These are phyloP conservation scores for Trachemys scripta DNA, from an alignment of 2,113 vertebrate genomes.

Conservation along the genomic window DNA sequence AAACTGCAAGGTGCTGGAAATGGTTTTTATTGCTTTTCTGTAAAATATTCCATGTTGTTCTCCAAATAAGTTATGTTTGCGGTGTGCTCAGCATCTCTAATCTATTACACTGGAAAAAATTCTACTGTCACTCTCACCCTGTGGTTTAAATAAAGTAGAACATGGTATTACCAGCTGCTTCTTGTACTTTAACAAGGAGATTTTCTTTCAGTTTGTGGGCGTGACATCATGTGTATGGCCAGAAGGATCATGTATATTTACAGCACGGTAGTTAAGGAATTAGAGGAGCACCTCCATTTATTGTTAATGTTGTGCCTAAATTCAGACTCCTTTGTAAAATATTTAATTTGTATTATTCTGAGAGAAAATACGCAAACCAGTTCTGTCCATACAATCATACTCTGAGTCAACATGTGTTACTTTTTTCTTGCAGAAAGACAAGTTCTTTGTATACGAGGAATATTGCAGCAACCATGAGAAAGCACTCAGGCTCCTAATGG, in stretches of 20 bases:
- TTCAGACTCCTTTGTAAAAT: background rate
- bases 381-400: background rate
- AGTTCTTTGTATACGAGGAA: constrained; percentile 95
- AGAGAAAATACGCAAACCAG: background rate
- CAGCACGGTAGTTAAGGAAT: background rate
- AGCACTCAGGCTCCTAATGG: constrained; percentile 94
- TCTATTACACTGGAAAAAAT: background rate
- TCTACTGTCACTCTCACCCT: background rate
- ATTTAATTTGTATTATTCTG: background rate
- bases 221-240: background rate
- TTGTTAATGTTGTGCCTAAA: background rate
- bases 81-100: background rate
- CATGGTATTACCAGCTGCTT: background rate
- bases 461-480: constrained; percentile 99
- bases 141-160: constrained; percentile 8
- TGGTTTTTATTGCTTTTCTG: constrained; percentile 7
- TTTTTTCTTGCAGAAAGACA: constrained; percentile 88
- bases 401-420: background rate
- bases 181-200: background rate
- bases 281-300: background rate
- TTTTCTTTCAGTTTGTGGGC: background rate
- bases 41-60: constrained; percentile 4
- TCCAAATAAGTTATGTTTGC: background rate
- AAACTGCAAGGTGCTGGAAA: background rate
- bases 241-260: background rate